A percentile compares a stretch with the other conserved stretches of the same genome.
Evolutionary conservation across 2,113 vertebrate genomes (phyloP).

Genomic region (Aegithalos caudatus): DNA sequence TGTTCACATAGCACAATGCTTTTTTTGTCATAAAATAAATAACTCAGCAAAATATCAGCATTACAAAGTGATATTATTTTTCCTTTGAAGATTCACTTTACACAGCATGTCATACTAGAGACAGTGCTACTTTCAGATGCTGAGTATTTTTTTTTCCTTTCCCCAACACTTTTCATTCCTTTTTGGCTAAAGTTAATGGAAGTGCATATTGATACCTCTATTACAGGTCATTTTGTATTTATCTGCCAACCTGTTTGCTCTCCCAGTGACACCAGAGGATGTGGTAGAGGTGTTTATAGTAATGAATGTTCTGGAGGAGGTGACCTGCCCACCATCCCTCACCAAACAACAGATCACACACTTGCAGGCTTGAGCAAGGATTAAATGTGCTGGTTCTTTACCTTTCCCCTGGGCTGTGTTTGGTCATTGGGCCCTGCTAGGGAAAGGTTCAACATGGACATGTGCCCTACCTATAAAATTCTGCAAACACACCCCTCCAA

Average conservation of each 20-base stretch:
- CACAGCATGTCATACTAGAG: background rate
- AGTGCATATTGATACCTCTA: background rate
- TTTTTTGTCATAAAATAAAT: constrained; percentile 46
- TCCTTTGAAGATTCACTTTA: constrained; percentile 60
- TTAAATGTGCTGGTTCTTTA: background rate
- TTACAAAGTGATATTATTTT: constrained; percentile 39
- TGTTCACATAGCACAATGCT: background rate
- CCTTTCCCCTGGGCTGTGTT: fast-evolving
- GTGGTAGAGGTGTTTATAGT: background rate
- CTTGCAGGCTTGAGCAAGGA: background rate
- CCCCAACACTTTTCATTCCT: background rate
- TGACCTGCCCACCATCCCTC: background rate
- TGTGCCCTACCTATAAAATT: background rate
- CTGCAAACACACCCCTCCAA: background rate
- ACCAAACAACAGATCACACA: background rate
- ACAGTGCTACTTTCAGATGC: constrained; percentile 24
- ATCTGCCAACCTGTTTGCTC: background rate
- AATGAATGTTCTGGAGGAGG: background rate
- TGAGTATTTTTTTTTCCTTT: background rate
- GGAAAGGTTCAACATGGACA: background rate
- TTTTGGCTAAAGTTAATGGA: constrained; percentile 6
- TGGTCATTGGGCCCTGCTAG: background rate
- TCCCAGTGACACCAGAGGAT: background rate
- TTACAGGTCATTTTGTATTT: background rate
- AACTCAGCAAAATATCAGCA: constrained; percentile 53